Evolutionary conservation across 1,140 invertebrate genomes (phyloP).

Genomic region (Papilio polytes): DNA sequence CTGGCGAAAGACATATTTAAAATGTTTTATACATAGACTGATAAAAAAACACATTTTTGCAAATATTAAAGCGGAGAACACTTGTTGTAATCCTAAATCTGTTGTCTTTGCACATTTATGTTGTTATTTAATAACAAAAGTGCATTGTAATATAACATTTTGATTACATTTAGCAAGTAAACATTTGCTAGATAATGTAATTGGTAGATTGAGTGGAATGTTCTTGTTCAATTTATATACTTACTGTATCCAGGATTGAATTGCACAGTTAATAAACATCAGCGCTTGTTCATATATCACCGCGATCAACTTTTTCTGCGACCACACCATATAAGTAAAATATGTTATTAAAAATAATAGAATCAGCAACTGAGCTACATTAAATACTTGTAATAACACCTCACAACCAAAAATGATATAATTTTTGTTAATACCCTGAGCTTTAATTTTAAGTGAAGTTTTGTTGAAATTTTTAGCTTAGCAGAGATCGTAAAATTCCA

Average conservation of each 20-base stretch:
- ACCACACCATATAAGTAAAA: constrained; percentile 34
- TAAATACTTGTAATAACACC: constrained; percentile 36
- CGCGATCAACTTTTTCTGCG: constrained; percentile 14
- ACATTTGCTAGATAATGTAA: neutral
- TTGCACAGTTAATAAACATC: constrained; percentile 30
- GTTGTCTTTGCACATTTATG: no score
- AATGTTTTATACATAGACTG: no score
- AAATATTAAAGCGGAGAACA: no score
- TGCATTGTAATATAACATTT: no score
- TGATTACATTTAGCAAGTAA: no score
- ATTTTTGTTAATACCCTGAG: constrained; percentile 34
- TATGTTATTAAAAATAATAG: constrained; percentile 42
- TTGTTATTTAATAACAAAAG: no score
- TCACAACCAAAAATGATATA: constrained; percentile 34
- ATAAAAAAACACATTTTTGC: no score
- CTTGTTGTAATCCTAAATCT: no score
- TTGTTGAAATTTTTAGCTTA: constrained; percentile 38
- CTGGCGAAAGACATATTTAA: neutral
- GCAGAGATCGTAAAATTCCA: constrained; percentile 21
- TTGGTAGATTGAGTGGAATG: constrained; percentile 11
- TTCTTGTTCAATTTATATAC: constrained; percentile 27
- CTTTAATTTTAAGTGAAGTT: constrained; percentile 36
- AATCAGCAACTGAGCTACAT: constrained; percentile 30
- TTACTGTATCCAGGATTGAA: neutral
- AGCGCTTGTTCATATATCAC: constrained; percentile 29